Evolutionary conservation across 2,113 vertebrate genomes (phyloP), one percentile per base, ranked within the genome.

Genomic region (Dasyornis broadbenti): DNA sequence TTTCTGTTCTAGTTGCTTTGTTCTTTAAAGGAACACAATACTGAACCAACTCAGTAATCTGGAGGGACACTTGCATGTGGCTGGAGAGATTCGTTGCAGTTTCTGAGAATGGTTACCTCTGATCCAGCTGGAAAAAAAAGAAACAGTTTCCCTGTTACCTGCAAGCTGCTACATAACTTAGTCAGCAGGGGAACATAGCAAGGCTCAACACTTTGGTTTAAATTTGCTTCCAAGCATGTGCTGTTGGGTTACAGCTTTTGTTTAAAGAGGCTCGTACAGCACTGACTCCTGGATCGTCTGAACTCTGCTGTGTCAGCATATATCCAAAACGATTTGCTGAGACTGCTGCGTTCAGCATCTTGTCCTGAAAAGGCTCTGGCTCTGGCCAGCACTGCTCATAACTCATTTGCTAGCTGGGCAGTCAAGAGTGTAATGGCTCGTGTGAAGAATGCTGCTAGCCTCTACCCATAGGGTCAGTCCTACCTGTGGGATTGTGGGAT

Each of bases 11-110:
- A 89, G 53, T 24, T 75, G 40, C 53, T 64, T 78, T 76, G n/a
- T 13, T 76, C 40, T 63, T 75, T 39, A 57, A 45, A 52, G 14
- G 22, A 89, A 60, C 27, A 49, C 78, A 81, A 73, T n/a, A 19
- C 4, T 44, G 47, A 66, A 93, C 37, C 13, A 57, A 1, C 14
- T 76, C 39, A 54, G 66, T 22, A 69, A 37, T 57, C 83, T 91
- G 47, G 28, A 71, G 90, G 42, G 28, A 57, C 26, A 10, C 0
- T 0, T 3, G 3, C 4, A 5, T 30, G 26, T 1, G 1, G 22
- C n/a, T 79, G 53, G 56, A 82, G 61, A 76, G 50, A 79, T 79
- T 76, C 42, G n/a, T 82, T 82, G 69, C 56, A 1, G 1, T 89
- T 82, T 75, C 40, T 79, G n/a, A 63, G 26, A 5, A 0, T 2